Percentiles rank a stretch among this genome's conserved stretches.
Evolutionary conservation across 2,888 invertebrate species (phyloP).

Genomic region (Celastrina argiolus): DNA sequence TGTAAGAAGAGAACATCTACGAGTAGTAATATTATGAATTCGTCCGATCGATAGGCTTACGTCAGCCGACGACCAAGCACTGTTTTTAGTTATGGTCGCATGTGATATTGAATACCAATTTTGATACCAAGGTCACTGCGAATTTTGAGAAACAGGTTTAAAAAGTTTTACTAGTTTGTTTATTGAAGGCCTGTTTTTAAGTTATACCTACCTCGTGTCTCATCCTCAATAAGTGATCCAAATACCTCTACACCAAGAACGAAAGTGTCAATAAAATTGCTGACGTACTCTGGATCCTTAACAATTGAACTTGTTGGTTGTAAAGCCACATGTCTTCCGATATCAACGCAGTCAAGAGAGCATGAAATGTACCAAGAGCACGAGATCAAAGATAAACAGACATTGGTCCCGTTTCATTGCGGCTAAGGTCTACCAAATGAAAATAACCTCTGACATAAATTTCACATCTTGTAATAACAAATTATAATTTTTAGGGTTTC

Average conservation of each 20-base stretch:
- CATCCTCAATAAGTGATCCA: not conserved
- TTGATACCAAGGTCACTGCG: constrained; percentile 6
- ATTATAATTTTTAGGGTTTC: too few relatives aligned
- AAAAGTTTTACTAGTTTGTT: not conserved
- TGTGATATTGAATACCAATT: constrained; percentile 14
- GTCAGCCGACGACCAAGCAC: not conserved
- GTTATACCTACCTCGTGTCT: not conserved
- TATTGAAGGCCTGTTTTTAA: too few relatives aligned
- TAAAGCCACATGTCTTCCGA: not conserved
- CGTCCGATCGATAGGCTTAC: constrained; percentile 6
- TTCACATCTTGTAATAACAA: not conserved
- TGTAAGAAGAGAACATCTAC: too few relatives aligned
- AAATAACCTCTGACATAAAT: not conserved
- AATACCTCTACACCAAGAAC: too few relatives aligned
- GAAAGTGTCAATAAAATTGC: too few relatives aligned
- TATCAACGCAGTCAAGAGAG: not conserved
- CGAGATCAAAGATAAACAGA: constrained; percentile 11
- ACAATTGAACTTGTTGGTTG: not conserved
- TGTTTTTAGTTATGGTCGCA: constrained; percentile 5
- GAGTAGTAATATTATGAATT: not conserved
- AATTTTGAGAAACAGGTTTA: not conserved
- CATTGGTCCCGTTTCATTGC: not conserved
- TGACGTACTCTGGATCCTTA: not conserved
- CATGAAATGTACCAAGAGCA: constrained; percentile 2
- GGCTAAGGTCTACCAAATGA: not conserved